These are phyloP conservation scores for Apeltes quadracus DNA, from an alignment of 2,113 vertebrate species.

Conservation along the genomic window DNA sequence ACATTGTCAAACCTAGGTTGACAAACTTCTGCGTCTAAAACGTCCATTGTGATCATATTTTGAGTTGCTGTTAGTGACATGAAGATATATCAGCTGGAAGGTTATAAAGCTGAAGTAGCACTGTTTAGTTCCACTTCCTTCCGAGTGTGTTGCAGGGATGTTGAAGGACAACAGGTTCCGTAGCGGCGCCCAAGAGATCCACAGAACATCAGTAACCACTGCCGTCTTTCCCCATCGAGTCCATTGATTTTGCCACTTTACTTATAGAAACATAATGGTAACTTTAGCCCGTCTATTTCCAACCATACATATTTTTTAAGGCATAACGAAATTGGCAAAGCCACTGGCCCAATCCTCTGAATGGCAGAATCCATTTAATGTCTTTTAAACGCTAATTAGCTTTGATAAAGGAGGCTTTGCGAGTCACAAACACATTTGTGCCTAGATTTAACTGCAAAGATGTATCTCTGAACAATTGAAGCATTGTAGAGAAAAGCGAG, in stretches of 20 bases:
- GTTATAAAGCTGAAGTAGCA: neutral
- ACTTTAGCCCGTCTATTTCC: neutral
- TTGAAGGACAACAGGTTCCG: neutral
- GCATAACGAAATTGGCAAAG: neutral
- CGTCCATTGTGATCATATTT: neutral
- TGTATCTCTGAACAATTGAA: constrained; percentile 33
- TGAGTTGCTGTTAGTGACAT: neutral
- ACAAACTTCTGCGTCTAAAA: neutral
- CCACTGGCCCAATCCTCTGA: constrained; percentile 4
- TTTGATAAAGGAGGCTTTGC: constrained; percentile 19
- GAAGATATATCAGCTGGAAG: too few relatives aligned
- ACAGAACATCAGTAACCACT: neutral
- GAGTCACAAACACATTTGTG: constrained; percentile 20
- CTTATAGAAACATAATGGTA: neutral
- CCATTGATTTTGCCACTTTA: too few relatives aligned
- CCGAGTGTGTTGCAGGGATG: neutral
- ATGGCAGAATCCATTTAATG: constrained; percentile 1
- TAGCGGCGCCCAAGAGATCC: neutral
- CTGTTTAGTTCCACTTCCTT: neutral
- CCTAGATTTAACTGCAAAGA: constrained; percentile 35
- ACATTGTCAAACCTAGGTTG: too few relatives aligned
- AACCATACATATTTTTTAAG: neutral
- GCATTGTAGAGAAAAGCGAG: constrained; percentile 40
- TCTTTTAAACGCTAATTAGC: constrained; percentile 20
- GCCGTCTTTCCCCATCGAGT: too few relatives aligned